A percentile compares a stretch with the other conserved stretches of the same genome.
Conservation (phyloP, 2,888 invertebrate genomes). For the Mimas tiliae region DNA sequence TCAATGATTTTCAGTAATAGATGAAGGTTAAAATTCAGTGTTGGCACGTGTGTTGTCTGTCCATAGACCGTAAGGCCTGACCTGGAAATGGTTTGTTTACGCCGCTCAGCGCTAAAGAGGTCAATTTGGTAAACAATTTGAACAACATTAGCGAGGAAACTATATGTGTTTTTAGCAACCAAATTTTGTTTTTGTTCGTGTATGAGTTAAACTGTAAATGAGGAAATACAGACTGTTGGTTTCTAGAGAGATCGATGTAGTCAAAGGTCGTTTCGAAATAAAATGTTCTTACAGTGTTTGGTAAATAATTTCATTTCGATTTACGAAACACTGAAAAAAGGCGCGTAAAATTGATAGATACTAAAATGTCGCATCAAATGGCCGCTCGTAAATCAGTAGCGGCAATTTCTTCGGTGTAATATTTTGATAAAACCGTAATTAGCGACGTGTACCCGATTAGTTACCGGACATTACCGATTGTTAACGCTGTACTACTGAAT, state of each 20-base stretch:
- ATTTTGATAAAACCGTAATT: slow-evolving; percentile 74
- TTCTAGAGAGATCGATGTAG: too few relatives aligned
- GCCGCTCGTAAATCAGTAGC: slow-evolving; percentile 75
- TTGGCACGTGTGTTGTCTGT: slow-evolving; percentile 5
- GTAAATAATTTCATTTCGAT: background rate
- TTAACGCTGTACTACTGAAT: slow-evolving; percentile 63
- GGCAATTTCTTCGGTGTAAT: slow-evolving; percentile 72
- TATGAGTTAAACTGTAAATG: too few relatives aligned
- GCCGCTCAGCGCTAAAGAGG: background rate
- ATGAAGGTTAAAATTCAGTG: slow-evolving; percentile 1
- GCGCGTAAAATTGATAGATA: slow-evolving; percentile 66
- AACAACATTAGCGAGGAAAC: slow-evolving; percentile 2
- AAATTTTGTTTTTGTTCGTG: background rate
- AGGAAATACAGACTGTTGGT: too few relatives aligned
- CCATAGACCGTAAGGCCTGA: background rate
- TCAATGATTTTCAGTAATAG: background rate
- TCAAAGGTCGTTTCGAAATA: too few relatives aligned
- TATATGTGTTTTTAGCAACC: background rate
- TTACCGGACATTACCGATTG: slow-evolving; percentile 63
- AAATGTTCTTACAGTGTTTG: too few relatives aligned
- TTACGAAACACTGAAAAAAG: slow-evolving; percentile 33
- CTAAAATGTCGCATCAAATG: slow-evolving; percentile 79
- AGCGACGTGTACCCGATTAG: slow-evolving; percentile 54
- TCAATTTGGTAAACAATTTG: slow-evolving; percentile 19
- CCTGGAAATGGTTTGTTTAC: slow-evolving; percentile 16